Base-by-base conservation (phyloP, 2,113 vertebrate genomes). In the Cynoglossus semilaevis region DNA sequence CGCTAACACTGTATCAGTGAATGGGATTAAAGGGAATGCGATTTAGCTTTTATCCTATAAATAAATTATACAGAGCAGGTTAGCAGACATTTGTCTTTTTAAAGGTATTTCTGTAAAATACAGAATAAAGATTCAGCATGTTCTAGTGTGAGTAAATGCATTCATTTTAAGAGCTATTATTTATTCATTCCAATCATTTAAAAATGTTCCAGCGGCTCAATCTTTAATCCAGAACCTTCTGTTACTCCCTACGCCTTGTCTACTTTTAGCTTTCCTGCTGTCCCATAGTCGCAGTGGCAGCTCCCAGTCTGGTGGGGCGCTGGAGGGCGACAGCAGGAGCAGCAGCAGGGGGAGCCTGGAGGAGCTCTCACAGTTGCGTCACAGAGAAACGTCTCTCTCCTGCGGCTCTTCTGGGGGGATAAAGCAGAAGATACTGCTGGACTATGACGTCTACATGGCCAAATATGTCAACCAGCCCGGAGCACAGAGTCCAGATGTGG, bases 381-480 rank as follows among this genome's bases (percentile, higher is more conserved):
- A 89, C 81, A 95, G 90, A 76, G 96, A 98, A 29, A 71, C 58
- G 1, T 51, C 72, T 41, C 69, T 50, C n/a, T 55, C 72, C 53
- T 66, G 44, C 29, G 72, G 72, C n/a, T 56, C 73, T 4, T 36
- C 84, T 40, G 85, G 81, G 58, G 87, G 81, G 0, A 15, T 90
- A 43, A 89, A 90, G 63, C 95, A 94, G 78, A 98, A 95, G 76
- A 90, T 93, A 88, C 89, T 95, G 63, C 82, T 98, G 82, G 96
- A 98, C 82, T 99, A 99, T 74, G 92, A 57, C 0, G 72, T 97
- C 76, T 98, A 96, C 70, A 98, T 99, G 96, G 93, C 95, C 37
- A 93, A 94, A 64, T 98, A 94, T 60, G 71, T 96, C 79, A 93
- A 92, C 40, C 90, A 83, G 0, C 91, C 90, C 29, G 65, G 80